phyloP scores from a whole-genome alignment of 2,113 vertebrate genomes.

The Chlamydotis undulata region DNA sequence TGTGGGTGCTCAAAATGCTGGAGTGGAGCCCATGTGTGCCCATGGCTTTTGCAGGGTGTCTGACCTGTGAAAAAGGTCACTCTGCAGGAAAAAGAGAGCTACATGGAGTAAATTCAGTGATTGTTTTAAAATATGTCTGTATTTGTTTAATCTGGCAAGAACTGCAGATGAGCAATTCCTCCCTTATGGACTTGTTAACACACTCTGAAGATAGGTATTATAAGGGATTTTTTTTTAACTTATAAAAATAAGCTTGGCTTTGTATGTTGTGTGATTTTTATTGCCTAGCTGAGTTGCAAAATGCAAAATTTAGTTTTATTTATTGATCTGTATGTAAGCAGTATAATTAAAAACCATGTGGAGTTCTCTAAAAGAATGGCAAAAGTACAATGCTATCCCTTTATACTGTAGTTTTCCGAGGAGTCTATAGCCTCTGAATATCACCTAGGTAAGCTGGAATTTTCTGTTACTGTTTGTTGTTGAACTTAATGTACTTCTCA shows the following conservation, averaged over 20 bases:
- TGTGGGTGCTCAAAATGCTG: neutral
- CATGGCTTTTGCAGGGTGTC: neutral
- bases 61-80: neutral
- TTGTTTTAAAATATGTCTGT: neutral
- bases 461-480: conserved; percentile 51
- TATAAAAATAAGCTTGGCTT: neutral
- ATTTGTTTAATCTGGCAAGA: neutral
- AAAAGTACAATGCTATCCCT: conserved; percentile 62
- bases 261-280: neutral
- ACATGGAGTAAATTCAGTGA: neutral
- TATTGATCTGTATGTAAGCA: conserved; percentile 17
- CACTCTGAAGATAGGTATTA: neutral
- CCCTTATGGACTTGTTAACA: neutral
- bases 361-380: conserved; percentile 21
- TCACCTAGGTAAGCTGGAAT: conserved; percentile 62
- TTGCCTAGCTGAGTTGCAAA: neutral
- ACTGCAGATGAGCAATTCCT: neutral
- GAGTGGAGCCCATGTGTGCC: neutral
- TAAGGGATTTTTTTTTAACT: neutral
- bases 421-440: conserved; percentile 58
- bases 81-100: neutral
- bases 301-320: neutral
- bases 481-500: conserved; percentile 12
- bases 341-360: neutral
- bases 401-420: conserved; percentile 65